A percentile compares a stretch with the other conserved stretches of the same genome.
These are phyloP conservation scores for Labrus mixtus DNA, from an alignment of 2,113 vertebrate species.

Conservation along the genomic window DNA sequence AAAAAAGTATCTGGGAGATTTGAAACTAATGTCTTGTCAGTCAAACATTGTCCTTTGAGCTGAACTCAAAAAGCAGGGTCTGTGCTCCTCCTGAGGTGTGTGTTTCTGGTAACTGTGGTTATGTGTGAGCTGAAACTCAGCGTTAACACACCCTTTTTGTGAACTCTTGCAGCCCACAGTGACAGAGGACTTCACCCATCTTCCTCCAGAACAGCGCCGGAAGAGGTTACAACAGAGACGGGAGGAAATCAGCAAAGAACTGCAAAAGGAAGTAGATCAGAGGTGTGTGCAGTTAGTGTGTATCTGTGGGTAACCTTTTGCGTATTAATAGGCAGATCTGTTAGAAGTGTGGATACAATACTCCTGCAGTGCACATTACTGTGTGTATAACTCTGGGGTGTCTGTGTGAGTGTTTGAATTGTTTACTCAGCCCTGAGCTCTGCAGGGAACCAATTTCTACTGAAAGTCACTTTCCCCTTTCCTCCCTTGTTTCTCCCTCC, in stretches of 20 bases:
- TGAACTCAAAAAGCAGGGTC: constrained; percentile 44
- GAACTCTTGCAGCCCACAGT: constrained; percentile 75
- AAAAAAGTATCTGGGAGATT: neutral
- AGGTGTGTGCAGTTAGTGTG: constrained; percentile 84
- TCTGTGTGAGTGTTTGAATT: constrained; percentile 44
- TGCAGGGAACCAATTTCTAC: constrained; percentile 45
- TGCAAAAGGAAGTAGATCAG: constrained; percentile 98
- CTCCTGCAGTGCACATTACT: constrained; percentile 70
- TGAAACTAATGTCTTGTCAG: constrained; percentile 5
- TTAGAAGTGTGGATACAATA: constrained; percentile 46
- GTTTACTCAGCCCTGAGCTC: constrained; percentile 65
- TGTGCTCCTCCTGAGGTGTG: constrained; percentile 20
- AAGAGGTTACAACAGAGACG: constrained; percentile 96
- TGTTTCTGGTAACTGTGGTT: constrained; percentile 23
- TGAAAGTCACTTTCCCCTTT: constrained; percentile 44
- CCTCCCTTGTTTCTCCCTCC: constrained; percentile 14
- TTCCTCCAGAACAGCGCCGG: constrained; percentile 96
- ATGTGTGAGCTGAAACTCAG: neutral
- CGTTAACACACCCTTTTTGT: constrained; percentile 38
- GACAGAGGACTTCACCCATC: constrained; percentile 94
- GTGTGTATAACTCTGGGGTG: constrained; percentile 34
- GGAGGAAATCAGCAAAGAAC: constrained; percentile 93
- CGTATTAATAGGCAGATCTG: constrained; percentile 54
- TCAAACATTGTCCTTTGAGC: constrained; percentile 14
- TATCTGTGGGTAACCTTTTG: constrained; percentile 7